phyloP scores from a whole-genome alignment of 2,113 vertebrate genomes.

The Psilopsiagon aymara region DNA sequence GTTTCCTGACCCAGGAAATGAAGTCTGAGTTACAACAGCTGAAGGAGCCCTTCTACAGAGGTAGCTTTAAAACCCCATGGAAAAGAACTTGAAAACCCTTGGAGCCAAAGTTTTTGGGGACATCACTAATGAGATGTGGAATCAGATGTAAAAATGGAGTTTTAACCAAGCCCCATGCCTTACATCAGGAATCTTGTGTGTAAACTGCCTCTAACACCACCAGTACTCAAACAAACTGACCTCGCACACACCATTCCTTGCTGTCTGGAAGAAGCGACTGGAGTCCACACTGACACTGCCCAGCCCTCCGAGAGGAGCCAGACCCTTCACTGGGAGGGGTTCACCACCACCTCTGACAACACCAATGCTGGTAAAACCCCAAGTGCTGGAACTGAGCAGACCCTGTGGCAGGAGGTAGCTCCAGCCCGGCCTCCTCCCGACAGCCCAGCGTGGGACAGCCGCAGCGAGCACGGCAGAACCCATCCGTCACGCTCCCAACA shows the following conservation, averaged over 20 bases:
- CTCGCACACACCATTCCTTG: background rate
- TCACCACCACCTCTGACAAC: background rate
- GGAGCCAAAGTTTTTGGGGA: background rate
- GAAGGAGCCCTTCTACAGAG: background rate
- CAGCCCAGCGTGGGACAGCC: background rate
- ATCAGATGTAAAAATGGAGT: background rate
- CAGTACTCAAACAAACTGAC: background rate
- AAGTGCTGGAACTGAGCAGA: background rate
- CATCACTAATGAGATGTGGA: background rate
- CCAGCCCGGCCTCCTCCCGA: background rate
- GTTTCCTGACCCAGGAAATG: background rate
- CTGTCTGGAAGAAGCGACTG: too few species aligned
- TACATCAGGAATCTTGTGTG: accelerated
- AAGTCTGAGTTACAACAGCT: background rate
- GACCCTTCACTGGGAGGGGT: background rate
- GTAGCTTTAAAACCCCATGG: background rate
- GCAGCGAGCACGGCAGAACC: background rate
- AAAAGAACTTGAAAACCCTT: background rate
- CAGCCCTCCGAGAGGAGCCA: background rate
- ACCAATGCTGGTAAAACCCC: background rate
- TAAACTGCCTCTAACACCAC: accelerated
- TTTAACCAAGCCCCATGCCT: background rate
- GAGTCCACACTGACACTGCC: background rate
- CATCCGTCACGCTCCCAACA: accelerated
- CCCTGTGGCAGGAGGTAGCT: accelerated